Conservation (phyloP, 1,140 invertebrate genomes). For the Aphelenchoides fujianensis region DNA sequence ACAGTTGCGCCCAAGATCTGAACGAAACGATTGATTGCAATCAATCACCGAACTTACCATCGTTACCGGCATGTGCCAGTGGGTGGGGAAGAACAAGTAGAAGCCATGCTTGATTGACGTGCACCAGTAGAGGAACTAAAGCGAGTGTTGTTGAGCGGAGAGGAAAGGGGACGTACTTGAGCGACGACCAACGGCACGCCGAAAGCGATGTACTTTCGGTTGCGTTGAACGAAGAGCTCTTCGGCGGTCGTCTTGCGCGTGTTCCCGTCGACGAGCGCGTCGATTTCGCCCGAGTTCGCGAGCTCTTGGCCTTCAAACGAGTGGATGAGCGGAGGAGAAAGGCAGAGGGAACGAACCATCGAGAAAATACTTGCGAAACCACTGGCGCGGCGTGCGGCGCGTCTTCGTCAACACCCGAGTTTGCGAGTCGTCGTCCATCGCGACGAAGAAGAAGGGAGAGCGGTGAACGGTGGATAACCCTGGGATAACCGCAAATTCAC, state of each 20-base stretch:
- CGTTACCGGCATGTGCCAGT: constrained; percentile 45
- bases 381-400: constrained; percentile 22
- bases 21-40: too few species aligned
- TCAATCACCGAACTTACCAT: too few species aligned
- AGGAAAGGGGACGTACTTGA: constrained; percentile 8
- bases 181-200: constrained; percentile 11
- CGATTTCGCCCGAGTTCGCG: constrained; percentile 7
- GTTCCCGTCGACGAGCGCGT: background rate
- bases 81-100: constrained; percentile 34
- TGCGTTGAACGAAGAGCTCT: constrained; percentile 22
- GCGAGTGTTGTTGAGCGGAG: background rate
- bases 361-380: constrained; percentile 25
- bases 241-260: constrained; percentile 2
- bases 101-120: constrained; percentile 43
- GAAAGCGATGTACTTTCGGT: constrained; percentile 34
- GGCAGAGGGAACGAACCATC: background rate
- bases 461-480: too few species aligned
- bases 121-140: constrained; percentile 42
- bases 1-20: constrained; percentile 42
- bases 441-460: too few species aligned
- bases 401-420: background rate
- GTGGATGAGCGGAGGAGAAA: background rate
- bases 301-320: constrained; percentile 22
- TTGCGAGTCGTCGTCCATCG: background rate
- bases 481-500: too few species aligned